Percentiles rank a stretch among this genome's conserved stretches.
phyloP scores from a whole-genome alignment of 64 coral and sea anemone species.

The Montipora foliosa region DNA sequence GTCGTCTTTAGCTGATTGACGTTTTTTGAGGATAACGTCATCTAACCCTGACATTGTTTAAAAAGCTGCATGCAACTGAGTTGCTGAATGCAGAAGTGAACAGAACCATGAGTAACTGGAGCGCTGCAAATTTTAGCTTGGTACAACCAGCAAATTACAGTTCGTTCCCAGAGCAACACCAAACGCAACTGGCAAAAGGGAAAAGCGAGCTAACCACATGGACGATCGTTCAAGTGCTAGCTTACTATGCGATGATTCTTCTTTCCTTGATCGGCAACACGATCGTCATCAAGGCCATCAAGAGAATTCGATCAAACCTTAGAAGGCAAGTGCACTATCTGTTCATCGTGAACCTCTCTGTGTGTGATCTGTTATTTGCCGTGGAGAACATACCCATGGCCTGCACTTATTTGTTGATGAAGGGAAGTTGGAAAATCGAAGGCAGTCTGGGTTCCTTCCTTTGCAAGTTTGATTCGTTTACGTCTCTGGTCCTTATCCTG shows the following conservation, averaged over 20 bases:
- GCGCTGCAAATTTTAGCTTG: background rate
- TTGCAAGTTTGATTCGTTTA: background rate
- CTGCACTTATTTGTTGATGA: background rate
- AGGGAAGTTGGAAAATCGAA: background rate
- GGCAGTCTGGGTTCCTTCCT: background rate
- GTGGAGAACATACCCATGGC: background rate
- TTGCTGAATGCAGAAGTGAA: background rate
- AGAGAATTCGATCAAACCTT: background rate
- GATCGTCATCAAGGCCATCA: background rate
- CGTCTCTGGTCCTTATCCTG: background rate
- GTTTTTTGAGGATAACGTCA: no score
- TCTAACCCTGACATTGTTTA: no score
- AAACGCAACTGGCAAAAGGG: background rate
- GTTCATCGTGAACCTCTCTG: constrained; percentile 1
- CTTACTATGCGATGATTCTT: no score
- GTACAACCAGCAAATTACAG: background rate
- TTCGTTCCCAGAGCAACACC: background rate
- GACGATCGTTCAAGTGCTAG: no score
- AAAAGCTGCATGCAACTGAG: background rate
- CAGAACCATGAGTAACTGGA: background rate
- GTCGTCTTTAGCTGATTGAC: no score
- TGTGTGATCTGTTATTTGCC: background rate
- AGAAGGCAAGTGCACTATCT: constrained; percentile 8
- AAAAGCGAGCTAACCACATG: no score
- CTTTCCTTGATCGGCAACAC: no score